Evolutionary conservation across 2,113 vertebrate species (phyloP).

Genomic region (Thalassarche chlororhynchos): DNA sequence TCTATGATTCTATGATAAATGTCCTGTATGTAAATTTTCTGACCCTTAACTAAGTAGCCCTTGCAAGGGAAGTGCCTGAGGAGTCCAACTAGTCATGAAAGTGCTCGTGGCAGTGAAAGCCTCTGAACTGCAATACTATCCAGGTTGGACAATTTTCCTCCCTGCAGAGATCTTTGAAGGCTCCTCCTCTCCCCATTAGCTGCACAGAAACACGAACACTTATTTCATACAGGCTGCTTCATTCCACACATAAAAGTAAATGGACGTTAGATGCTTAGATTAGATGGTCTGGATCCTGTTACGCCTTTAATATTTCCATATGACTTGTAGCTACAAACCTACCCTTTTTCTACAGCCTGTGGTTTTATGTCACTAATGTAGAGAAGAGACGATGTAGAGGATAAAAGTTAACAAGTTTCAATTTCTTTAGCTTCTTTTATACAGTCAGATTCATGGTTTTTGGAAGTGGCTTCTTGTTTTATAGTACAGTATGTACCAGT

Average conservation of each 20-base stretch:
- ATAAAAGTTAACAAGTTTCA: not conserved
- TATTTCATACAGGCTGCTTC: not conserved
- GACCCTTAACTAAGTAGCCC: not conserved
- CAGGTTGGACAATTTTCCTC: not conserved
- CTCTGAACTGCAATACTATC: not conserved
- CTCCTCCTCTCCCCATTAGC: not conserved
- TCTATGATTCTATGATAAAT: not conserved
- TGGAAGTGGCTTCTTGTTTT: not conserved
- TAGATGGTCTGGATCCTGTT: not conserved
- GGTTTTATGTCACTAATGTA: not conserved
- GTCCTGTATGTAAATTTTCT: not conserved
- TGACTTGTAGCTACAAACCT: not conserved
- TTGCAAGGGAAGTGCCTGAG: not conserved
- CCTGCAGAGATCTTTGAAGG: not conserved
- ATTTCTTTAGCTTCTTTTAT: not conserved
- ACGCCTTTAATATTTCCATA: not conserved
- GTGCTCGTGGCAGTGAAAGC: not conserved
- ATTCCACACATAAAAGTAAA: constrained; percentile 5
- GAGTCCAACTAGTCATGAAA: not conserved
- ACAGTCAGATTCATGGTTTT: not conserved
- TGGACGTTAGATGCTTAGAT: not conserved
- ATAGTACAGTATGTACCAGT: not conserved
- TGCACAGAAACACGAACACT: not conserved
- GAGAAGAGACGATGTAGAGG: not conserved
- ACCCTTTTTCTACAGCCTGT: not conserved